A percentile compares a stretch with the other conserved stretches of the same genome.
Evolutionary conservation across 2,113 vertebrate genomes (phyloP).

Genomic region (Petrocephalus microphthalmus): DNA sequence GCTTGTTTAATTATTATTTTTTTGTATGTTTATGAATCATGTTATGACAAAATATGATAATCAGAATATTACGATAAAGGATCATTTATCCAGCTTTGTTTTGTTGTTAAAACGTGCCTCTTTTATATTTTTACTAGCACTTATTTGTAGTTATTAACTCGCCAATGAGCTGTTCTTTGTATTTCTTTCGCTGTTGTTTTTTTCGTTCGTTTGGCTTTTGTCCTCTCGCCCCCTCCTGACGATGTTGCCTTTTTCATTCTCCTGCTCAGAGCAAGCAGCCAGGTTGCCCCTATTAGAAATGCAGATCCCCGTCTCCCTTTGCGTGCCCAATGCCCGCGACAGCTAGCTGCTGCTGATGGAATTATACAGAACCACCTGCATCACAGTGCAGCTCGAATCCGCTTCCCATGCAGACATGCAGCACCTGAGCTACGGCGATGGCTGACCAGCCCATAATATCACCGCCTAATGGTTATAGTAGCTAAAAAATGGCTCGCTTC

Average conservation of each 20-base stretch:
- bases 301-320: neutral
- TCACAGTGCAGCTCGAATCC: neutral
- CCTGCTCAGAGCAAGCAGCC: neutral
- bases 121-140: slow-evolving; percentile 41
- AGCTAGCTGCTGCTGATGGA: neutral
- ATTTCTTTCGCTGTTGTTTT: slow-evolving; percentile 14
- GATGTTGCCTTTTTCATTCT: slow-evolving; percentile 23
- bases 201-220: neutral
- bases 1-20: neutral
- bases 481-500: neutral
- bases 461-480: neutral
- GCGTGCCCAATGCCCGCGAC: neutral
- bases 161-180: slow-evolving; percentile 49
- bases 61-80: slow-evolving; percentile 30
- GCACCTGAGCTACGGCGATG: neutral
- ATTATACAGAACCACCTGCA: neutral
- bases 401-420: neutral
- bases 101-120: slow-evolving; percentile 24
- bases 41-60: slow-evolving; percentile 23
- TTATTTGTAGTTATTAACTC: slow-evolving; percentile 36
- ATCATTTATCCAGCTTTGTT: slow-evolving; percentile 24
- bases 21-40: neutral
- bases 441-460: neutral
- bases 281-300: neutral
- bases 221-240: neutral